These are phyloP conservation scores for Mystacides longicornis DNA, from an alignment of 2,888 invertebrate species.

Conservation along the genomic window DNA sequence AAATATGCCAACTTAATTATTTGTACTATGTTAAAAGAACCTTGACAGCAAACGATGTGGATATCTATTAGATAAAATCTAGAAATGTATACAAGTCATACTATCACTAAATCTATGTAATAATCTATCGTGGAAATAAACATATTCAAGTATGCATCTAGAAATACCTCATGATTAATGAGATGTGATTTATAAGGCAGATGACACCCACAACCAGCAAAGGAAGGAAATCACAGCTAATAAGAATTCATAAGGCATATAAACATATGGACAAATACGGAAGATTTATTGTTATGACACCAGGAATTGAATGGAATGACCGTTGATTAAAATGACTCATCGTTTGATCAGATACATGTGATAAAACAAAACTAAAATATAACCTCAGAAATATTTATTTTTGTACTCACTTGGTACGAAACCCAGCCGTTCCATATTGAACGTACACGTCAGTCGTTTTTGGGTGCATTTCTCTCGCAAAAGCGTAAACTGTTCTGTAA, in stretches of 20 bases:
- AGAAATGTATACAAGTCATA: no score
- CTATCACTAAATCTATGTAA: no score
- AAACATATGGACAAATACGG: constrained; percentile 15
- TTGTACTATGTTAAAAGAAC: no score
- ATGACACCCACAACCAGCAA: background rate
- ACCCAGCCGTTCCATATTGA: constrained; percentile 81
- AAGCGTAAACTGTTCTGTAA: constrained; percentile 64
- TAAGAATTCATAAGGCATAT: constrained; percentile 9
- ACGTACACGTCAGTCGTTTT: constrained; percentile 59
- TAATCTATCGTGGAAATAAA: background rate
- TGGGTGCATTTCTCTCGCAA: constrained; percentile 71
- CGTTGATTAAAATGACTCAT: constrained; percentile 17
- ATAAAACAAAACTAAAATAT: constrained; percentile 19
- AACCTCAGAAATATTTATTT: constrained; percentile 14
- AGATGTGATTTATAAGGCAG: background rate
- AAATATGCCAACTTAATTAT: no score
- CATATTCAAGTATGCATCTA: background rate
- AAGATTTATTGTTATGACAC: constrained; percentile 14
- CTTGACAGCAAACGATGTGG: no score
- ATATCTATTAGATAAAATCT: no score
- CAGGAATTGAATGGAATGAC: constrained; percentile 18
- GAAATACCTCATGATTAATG: background rate
- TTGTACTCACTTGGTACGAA: constrained; percentile 65
- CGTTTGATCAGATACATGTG: constrained; percentile 11
- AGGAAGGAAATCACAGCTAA: constrained; percentile 9